Percentiles rank a stretch among this genome's conserved stretches.
Conservation (phyloP, 2,113 vertebrate genomes). For the Elgaria multicarinata region DNA sequence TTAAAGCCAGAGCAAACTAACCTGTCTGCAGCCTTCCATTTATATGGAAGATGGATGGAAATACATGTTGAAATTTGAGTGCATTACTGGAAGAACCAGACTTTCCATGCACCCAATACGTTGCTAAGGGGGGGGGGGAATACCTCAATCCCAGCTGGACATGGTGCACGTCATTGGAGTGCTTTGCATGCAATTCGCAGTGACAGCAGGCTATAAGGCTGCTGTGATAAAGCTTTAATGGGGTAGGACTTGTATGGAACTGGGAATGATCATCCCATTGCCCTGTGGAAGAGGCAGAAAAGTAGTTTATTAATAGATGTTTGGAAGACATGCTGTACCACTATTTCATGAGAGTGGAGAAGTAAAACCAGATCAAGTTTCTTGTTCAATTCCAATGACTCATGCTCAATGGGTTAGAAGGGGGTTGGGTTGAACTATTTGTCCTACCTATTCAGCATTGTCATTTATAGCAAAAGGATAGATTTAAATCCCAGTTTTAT, state of each 20-base stretch:
- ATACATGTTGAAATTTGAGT: no score
- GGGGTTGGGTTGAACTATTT: background rate
- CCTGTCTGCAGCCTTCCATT: background rate
- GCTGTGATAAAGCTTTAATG: no score
- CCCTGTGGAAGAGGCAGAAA: constrained; percentile 1
- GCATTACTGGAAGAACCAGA: no score
- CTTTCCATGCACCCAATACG: no score
- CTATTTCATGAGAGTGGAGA: constrained; percentile 39
- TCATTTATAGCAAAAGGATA: background rate
- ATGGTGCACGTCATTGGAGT: no score
- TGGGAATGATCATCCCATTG: constrained; percentile 12
- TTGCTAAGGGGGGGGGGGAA: no score
- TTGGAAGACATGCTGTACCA: constrained; percentile 58
- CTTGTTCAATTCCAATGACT: constrained; percentile 30
- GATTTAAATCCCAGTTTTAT: background rate
- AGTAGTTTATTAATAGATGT: constrained; percentile 65
- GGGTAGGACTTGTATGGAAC: background rate
- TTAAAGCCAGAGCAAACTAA: accelerated
- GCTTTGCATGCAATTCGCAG: no score
- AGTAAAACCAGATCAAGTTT: constrained; percentile 40
- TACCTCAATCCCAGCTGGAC: no score
- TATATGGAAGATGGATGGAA: no score
- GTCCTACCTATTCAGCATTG: background rate
- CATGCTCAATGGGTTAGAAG: constrained; percentile 34
- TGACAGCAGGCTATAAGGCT: no score